These are phyloP conservation scores for Phorcus lineatus DNA, from an alignment of 2,888 invertebrate species.

Conservation along the genomic window DNA sequence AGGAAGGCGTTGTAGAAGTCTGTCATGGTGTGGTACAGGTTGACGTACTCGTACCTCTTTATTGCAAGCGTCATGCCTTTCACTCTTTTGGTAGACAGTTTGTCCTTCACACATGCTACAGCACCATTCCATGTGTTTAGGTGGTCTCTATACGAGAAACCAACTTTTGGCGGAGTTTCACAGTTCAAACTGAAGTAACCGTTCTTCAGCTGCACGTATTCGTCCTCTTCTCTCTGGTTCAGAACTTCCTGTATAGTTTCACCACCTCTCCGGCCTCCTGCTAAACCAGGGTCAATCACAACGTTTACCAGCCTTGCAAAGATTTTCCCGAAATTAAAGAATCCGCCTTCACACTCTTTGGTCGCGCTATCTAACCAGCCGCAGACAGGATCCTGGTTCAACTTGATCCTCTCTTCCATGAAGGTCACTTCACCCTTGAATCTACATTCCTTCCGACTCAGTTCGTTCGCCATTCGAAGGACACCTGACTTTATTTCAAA, in stretches of 20 bases:
- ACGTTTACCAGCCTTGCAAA: conserved; percentile 47
- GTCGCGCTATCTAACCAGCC: not conserved
- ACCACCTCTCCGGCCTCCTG: conserved; percentile 48
- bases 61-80: conserved; percentile 58
- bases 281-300: conserved; percentile 43
- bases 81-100: not conserved
- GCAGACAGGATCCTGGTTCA: not conserved
- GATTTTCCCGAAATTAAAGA: conserved; percentile 39
- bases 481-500: too few species aligned
- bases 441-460: too few species aligned
- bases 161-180: conserved; percentile 29
- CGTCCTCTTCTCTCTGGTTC: conserved; percentile 54
- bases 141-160: conserved; percentile 42
- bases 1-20: conserved; percentile 69
- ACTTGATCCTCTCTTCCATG: too few species aligned
- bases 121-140: conserved; percentile 45
- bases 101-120: conserved; percentile 3
- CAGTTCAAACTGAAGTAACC: conserved; percentile 60
- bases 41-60: conserved; percentile 68
- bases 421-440: too few species aligned
- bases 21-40: conserved; percentile 70
- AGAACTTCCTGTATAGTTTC: conserved; percentile 53
- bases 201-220: conserved; percentile 48
- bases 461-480: too few species aligned
- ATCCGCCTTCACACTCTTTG: conserved; percentile 33